Percentiles rank a stretch among this genome's conserved stretches.
These are phyloP conservation scores for Chanos chanos DNA, from an alignment of 2,797 vertebrate species.

Conservation along the genomic window DNA sequence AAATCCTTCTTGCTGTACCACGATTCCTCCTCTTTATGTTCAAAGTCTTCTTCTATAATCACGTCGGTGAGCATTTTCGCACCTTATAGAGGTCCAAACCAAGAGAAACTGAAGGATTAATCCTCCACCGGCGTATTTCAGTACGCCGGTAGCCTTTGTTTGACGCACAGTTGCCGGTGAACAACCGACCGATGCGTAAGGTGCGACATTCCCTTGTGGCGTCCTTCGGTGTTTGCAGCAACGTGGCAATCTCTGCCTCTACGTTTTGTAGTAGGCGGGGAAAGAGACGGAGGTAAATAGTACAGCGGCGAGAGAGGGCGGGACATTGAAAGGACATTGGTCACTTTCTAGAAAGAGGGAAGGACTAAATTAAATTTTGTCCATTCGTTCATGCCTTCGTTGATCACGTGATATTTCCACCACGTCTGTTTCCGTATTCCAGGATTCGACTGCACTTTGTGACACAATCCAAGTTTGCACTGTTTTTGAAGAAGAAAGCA, in stretches of 20 bases:
- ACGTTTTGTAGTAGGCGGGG: neutral
- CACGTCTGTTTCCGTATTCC: constrained; percentile 9
- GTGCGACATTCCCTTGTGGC: constrained; percentile 37
- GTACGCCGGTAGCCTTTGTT: constrained; percentile 6
- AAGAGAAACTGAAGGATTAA: neutral
- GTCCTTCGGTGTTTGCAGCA: constrained; percentile 55
- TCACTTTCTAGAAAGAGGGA: constrained; percentile 46
- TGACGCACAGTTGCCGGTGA: constrained; percentile 3
- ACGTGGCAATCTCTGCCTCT: constrained; percentile 68
- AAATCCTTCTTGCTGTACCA: constrained; percentile 89
- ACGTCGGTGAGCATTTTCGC: constrained; percentile 79
- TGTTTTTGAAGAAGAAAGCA: neutral
- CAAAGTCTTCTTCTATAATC: constrained; percentile 88
- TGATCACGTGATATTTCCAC: neutral
- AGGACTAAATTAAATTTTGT: neutral
- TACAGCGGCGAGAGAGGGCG: no score
- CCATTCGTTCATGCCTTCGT: constrained; percentile 45
- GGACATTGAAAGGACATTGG: neutral
- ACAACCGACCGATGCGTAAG: neutral
- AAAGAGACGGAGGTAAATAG: no score
- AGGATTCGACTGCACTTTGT: constrained; percentile 2
- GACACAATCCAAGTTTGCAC: neutral
- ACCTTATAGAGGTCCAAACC: neutral
- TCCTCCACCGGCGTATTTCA: neutral
- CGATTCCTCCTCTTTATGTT: constrained; percentile 78